Percentiles rank a stretch among this genome's conserved stretches.
Conservation (phyloP, 2,888 invertebrate genomes). For the Chrysodeixis includens region DNA sequence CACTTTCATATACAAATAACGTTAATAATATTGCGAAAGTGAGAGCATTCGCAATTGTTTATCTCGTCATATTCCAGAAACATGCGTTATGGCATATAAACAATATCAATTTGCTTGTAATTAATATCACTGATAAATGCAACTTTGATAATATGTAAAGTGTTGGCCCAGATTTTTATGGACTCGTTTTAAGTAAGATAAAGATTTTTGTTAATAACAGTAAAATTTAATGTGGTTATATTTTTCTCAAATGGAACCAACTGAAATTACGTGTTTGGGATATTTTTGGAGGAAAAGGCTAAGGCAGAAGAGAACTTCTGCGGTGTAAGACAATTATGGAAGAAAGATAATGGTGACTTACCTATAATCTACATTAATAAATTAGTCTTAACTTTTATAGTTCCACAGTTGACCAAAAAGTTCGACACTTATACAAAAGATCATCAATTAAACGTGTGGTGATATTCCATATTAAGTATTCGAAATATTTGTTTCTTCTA, state of each 20-base stretch:
- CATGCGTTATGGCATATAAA: constrained; percentile 29
- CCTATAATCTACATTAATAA: no score
- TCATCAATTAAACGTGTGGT: no score
- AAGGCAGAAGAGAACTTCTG: no score
- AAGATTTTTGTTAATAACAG: constrained; percentile 1
- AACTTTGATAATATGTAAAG: not conserved
- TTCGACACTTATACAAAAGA: no score
- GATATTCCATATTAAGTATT: no score
- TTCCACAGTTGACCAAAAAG: no score
- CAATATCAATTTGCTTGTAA: constrained; percentile 41
- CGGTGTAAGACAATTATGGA: no score
- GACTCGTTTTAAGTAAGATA: not conserved
- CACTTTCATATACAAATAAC: not conserved
- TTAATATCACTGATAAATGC: constrained; percentile 39
- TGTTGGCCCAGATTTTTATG: not conserved
- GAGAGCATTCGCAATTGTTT: constrained; percentile 20
- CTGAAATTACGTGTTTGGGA: no score
- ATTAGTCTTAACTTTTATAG: no score
- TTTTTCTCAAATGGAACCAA: no score
- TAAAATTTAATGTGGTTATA: not conserved
- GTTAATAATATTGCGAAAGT: constrained; percentile 11
- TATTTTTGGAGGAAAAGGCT: no score
- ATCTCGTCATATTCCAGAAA: constrained; percentile 44
- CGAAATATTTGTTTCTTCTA: not conserved
- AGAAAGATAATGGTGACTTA: no score